phyloP scores from a whole-genome alignment of 1,140 invertebrate species.

The Galendromus occidentalis region DNA sequence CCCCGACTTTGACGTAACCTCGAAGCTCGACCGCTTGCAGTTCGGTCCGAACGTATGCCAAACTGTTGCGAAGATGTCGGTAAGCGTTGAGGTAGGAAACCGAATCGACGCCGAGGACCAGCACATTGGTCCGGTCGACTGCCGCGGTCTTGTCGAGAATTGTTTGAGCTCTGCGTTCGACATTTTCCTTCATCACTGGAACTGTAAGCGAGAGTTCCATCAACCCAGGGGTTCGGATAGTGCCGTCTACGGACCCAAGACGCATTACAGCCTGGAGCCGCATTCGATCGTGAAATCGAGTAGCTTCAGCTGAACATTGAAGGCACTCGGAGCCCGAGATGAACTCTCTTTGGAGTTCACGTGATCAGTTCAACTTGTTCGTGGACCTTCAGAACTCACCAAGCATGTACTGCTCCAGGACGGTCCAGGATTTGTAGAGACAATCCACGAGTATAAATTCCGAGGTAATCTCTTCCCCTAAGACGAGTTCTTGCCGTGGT shows the following conservation, averaged over 20 bases:
- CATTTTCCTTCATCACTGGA: neutral
- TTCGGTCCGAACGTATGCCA: constrained; percentile 15
- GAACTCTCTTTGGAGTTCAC: too few species aligned
- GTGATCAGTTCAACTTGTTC: neutral
- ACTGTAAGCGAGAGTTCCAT: neutral
- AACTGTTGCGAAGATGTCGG: constrained; percentile 23
- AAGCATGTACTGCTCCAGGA: neutral
- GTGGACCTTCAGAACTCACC: neutral
- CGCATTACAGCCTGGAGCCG: too few species aligned
- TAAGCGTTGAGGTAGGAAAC: constrained; percentile 22
- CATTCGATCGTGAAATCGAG: too few species aligned
- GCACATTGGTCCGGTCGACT: constrained; percentile 17
- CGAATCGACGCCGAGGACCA: constrained; percentile 24
- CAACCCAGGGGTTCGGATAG: neutral
- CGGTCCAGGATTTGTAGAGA: neutral
- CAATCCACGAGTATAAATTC: neutral
- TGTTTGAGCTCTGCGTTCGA: neutral
- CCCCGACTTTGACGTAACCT: constrained; percentile 26
- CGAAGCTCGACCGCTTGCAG: constrained; percentile 18
- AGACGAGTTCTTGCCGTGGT: neutral
- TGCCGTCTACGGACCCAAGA: neutral
- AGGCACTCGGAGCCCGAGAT: too few species aligned
- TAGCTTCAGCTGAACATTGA: too few species aligned
- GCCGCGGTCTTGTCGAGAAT: neutral
- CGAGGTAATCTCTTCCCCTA: neutral